Conservation (phyloP, 1,140 invertebrate species). For the Drosophila orena region DNA sequence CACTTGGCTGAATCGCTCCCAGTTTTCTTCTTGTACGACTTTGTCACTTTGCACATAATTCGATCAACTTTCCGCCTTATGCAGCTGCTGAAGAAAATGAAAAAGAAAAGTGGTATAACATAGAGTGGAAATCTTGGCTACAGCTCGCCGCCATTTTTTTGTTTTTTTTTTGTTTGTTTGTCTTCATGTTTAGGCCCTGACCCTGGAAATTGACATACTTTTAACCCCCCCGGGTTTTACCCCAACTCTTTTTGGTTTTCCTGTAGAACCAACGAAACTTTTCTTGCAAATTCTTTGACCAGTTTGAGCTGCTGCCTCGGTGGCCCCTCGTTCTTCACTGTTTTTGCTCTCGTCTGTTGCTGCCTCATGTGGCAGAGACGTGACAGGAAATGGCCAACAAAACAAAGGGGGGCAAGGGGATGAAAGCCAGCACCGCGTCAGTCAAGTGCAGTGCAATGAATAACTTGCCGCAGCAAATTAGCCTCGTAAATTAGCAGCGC, state of each 20-base stretch:
- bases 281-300: constrained; percentile 23
- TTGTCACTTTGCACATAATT: constrained; percentile 15
- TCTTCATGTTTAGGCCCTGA: constrained; percentile 8
- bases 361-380: constrained; percentile 28
- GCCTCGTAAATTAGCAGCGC: constrained; percentile 4
- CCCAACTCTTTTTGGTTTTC: background rate
- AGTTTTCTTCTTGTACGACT: background rate
- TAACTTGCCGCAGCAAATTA: constrained; percentile 24
- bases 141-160: background rate
- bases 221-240: background rate
- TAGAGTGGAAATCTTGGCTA: background rate
- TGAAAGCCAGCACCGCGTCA: background rate
- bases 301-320: constrained; percentile 13
- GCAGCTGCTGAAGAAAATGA: constrained; percentile 1
- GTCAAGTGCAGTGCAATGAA: constrained; percentile 30
- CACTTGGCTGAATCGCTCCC: background rate
- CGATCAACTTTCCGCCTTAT: constrained; percentile 7
- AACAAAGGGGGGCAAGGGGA: background rate
- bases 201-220: constrained; percentile 22
- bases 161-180: too few relatives aligned
- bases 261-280: constrained; percentile 2
- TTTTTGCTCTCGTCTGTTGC: background rate
- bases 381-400: constrained; percentile 45
- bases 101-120: background rate
- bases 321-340: background rate